Conservation (phyloP, 1,140 invertebrate species). For the Drosophila varians region DNA sequence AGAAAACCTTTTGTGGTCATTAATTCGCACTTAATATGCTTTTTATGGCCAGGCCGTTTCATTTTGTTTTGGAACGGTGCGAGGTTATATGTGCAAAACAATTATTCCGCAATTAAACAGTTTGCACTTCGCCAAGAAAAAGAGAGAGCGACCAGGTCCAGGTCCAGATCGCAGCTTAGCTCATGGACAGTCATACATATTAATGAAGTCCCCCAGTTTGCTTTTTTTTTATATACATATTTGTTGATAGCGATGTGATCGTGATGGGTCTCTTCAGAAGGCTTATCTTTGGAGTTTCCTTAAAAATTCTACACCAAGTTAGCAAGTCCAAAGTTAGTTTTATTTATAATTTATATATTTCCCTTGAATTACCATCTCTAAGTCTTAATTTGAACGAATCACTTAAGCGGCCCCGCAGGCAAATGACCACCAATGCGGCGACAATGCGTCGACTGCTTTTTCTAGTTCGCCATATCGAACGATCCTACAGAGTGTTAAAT, state of each 20-base stretch:
- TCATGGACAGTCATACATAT: conserved; percentile 63
- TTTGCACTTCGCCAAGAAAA: conserved; percentile 63
- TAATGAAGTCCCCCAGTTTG: conserved; percentile 55
- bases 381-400: conserved; percentile 60
- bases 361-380: conserved; percentile 23
- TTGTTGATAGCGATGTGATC: conserved; percentile 23
- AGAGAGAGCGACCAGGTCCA: conserved; percentile 22
- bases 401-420: conserved; percentile 79
- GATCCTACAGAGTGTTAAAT: conserved; percentile 73
- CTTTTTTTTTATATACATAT: not conserved
- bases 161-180: conserved; percentile 39
- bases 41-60: conserved; percentile 67
- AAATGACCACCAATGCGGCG: conserved; percentile 78
- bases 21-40: conserved; percentile 82
- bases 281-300: not conserved
- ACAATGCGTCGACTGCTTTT: conserved; percentile 55
- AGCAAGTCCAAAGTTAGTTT: too few species aligned
- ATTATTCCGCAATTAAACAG: conserved; percentile 83
- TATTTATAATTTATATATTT: not conserved
- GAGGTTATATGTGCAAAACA: conserved; percentile 82
- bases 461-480: conserved; percentile 64
- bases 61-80: conserved; percentile 74
- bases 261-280: conserved; percentile 8
- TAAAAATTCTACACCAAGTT: not conserved
- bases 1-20: conserved; percentile 78